Evolutionary conservation across 2,797 vertebrate genomes (phyloP).

Genomic region (Distichodus sexfasciatus): DNA sequence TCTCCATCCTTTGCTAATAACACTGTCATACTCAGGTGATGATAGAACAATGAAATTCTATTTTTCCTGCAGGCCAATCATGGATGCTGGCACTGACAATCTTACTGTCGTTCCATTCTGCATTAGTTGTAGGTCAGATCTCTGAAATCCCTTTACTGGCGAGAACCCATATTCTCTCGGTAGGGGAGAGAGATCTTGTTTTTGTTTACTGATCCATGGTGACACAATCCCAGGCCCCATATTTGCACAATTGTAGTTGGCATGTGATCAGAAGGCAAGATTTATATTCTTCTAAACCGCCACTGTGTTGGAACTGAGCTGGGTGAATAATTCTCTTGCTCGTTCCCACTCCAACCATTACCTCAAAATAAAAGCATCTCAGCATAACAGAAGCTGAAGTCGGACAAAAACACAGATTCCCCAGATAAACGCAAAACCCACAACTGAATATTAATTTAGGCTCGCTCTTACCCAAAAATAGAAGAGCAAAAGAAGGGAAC

Average conservation of each 20-base stretch:
- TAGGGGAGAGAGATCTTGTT: slow-evolving; percentile 36
- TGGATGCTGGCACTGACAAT: neutral
- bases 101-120: slow-evolving; percentile 19
- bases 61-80: neutral
- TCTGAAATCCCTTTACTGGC: slow-evolving; percentile 46
- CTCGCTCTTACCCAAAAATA: neutral
- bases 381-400: slow-evolving; percentile 12
- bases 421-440: neutral
- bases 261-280: slow-evolving; percentile 33
- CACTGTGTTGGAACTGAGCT: slow-evolving; percentile 31
- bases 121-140: slow-evolving; percentile 33
- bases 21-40: too few relatives aligned
- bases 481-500: neutral
- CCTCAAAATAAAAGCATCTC: slow-evolving; percentile 10
- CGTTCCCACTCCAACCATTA: slow-evolving; percentile 4
- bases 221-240: slow-evolving; percentile 48
- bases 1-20: neutral
- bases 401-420: neutral
- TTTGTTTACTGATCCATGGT: slow-evolving; percentile 33
- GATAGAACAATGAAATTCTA: neutral
- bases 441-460: neutral
- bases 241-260: slow-evolving; percentile 51
- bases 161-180: slow-evolving; percentile 17
- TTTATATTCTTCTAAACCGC: slow-evolving; percentile 40
- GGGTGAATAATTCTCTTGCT: neutral